Evolutionary conservation across 2,888 invertebrate genomes (phyloP), one percentile per base, ranked within the genome.

Genomic region (Caenorhabditis sinica): DNA sequence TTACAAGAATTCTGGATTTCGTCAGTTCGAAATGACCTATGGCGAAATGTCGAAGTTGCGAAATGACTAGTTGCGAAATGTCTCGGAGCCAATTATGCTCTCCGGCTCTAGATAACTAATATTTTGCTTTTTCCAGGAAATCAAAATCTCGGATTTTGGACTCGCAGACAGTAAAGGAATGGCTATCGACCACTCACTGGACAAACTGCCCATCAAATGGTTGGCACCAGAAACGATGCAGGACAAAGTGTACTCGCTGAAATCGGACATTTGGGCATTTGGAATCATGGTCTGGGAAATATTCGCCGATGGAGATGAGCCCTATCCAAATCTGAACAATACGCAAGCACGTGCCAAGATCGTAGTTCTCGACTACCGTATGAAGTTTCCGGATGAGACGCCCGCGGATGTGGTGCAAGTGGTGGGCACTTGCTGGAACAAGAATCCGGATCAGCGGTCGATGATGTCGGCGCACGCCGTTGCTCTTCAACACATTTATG

Each of bases 81-180:
- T n/a, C n/a, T n/a, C n/a, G n/a, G n/a, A n/a, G n/a, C n/a, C n/a
- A n/a, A n/a, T n/a, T n/a, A n/a, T n/a, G n/a, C n/a, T n/a, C n/a
- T n/a, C n/a, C n/a, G n/a, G n/a, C n/a, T n/a, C n/a, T n/a, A n/a
- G n/a, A n/a, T n/a, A n/a, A n/a, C n/a, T n/a, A n/a, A n/a, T n/a
- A n/a, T 30, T 61, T 11, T 40, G 13, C 6, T 6, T 11, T 40
- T 40, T 79, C 36, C 66, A 86, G 82, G 88, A 86, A 25, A 89
- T 93, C 8, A 93, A 93, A 82, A 93, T 93, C 60, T 90, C 92
- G 4, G 93, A 93, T 81, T 93, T 93, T 68, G 93, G 93, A 49
- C 90, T 93, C 90, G 84, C 86, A 17, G 88, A 90, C 53, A 87
- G 90, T 58, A 80, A 77, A 30, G 61, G 65, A 2, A 74, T 88